Base-by-base conservation (phyloP, 1,140 invertebrate species). In the Drosophila leontia region DNA sequence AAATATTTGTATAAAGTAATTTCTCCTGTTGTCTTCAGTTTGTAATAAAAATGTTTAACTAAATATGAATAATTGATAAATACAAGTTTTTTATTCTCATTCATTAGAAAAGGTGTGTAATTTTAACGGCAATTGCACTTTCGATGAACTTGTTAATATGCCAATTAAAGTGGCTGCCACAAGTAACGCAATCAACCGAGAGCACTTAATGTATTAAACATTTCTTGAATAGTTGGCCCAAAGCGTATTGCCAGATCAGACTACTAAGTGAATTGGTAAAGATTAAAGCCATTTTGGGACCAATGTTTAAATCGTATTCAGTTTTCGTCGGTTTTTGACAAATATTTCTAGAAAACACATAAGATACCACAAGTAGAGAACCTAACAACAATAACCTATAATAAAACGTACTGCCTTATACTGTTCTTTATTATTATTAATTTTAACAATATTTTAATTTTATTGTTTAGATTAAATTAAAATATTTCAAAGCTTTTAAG, bases 121-220 rank as follows among this genome's bases (percentile, higher is more conserved):
- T 23, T 35, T 59, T 60, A 60, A 60, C 55, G 41, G 26, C 61
- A 64, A 64, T 64, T 8, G 26, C 61, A 64, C 55, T 19, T 64
- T 42, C 17, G 26, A 44, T 64, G 26, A 60, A 62, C 56, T 42
- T 60, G 39, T 44, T 61, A 64, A 26, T 44, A 19, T 17, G 29
- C 19, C 29, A 64, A 61, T 34, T 64, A 61, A 13, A 44, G 17
- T 15, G 3, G n/a, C 35, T 44, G 29, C 39, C 39, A 44, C 56
- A 44, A 34, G 12, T 13, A 23, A 44, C 19, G 39, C 39, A 64
- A 41, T 41, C 56, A 44, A 44, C 55, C 11, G 15, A 61, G 56
- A 34, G 15, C 62, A 64, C 62, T 44, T 64, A 6, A 64, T 64
- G 62, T 8, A 13, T 64, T 44, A 64, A 64, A 64, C 62, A 64